These are phyloP conservation scores for Boloria euphrosyne DNA, from an alignment of 2,888 invertebrate genomes.

Conservation along the genomic window DNA sequence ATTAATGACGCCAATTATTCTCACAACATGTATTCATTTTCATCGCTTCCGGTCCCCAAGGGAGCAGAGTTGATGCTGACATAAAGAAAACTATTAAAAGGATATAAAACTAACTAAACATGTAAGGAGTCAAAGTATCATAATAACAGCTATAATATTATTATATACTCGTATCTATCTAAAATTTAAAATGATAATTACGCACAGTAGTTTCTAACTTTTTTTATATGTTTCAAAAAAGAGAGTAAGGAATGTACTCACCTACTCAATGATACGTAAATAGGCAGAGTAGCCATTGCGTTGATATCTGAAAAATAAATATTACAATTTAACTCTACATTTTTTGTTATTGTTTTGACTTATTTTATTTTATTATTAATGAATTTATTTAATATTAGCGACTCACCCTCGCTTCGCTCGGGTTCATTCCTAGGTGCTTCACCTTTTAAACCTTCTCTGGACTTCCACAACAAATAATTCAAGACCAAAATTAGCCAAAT, in stretches of 20 bases:
- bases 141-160: not conserved
- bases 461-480: no score
- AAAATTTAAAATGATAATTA: not conserved
- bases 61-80: constrained; percentile 25
- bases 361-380: no score
- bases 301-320: constrained; percentile 18
- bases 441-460: no score
- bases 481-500: no score
- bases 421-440: no score
- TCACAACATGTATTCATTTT: constrained; percentile 47
- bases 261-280: constrained; percentile 73
- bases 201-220: not conserved
- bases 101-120: constrained; percentile 41
- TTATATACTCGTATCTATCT: not conserved
- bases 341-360: not conserved
- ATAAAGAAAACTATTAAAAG: constrained; percentile 45
- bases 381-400: no score
- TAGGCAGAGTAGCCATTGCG: constrained; percentile 71
- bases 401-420: no score
- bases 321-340: constrained; percentile 8
- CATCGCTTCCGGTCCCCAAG: constrained; percentile 45
- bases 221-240: not conserved
- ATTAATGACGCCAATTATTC: constrained; percentile 45
- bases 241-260: constrained; percentile 41
- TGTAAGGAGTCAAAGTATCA: not conserved